Percentiles rank a stretch among this genome's conserved stretches.
phyloP scores from a whole-genome alignment of 2,797 vertebrate genomes.

The Limnodromus scolopaceus region DNA sequence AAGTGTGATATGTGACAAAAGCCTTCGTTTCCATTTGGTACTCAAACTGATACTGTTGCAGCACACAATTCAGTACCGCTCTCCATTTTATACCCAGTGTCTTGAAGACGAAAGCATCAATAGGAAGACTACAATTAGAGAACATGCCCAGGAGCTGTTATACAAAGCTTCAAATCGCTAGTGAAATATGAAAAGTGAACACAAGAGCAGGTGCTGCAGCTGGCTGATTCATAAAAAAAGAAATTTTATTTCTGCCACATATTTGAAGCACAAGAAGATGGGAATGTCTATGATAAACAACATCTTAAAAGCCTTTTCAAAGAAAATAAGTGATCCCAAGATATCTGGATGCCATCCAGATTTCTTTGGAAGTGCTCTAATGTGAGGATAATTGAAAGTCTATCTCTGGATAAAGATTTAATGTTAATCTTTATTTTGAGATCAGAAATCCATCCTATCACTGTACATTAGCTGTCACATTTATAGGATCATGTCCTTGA shows the following conservation, averaged over 20 bases:
- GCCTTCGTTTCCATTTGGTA: neutral
- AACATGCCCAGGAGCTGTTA: neutral
- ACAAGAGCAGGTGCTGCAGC: slow-evolving; percentile 7
- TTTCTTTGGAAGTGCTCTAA: slow-evolving; percentile 9
- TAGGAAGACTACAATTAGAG: slow-evolving; percentile 1
- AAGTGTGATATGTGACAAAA: neutral
- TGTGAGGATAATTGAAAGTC: slow-evolving; percentile 10
- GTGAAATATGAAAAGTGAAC: slow-evolving; percentile 4
- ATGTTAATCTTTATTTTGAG: slow-evolving; percentile 24
- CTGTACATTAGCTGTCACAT: neutral
- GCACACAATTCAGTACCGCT: neutral
- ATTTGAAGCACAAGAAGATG: slow-evolving; percentile 21
- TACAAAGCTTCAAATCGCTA: neutral
- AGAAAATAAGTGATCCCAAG: slow-evolving; percentile 30
- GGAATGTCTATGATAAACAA: slow-evolving; percentile 13
- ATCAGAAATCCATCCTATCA: neutral
- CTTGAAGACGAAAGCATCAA: neutral
- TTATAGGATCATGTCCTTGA: neutral
- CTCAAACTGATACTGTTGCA: neutral
- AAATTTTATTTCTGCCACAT: slow-evolving; percentile 25
- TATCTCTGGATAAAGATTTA: neutral
- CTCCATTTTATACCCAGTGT: neutral
- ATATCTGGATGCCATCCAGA: slow-evolving; percentile 24
- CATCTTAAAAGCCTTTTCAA: slow-evolving; percentile 25
- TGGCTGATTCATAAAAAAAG: neutral